Percentiles rank a stretch among this genome's conserved stretches.
Evolutionary conservation across 2,113 vertebrate genomes (phyloP).

Genomic region (Zosterops lateralis): DNA sequence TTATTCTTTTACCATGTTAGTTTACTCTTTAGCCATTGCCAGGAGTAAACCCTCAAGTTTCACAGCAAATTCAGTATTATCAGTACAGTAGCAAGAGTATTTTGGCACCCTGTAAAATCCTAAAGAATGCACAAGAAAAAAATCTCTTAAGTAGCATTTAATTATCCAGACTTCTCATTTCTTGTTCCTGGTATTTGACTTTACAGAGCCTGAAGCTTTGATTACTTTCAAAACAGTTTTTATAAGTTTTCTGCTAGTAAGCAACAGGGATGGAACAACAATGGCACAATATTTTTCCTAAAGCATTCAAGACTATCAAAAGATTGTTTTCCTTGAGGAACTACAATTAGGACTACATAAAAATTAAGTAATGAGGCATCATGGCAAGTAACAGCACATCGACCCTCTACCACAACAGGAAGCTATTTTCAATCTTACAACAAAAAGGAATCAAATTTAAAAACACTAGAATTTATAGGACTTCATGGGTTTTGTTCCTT

Average conservation of each 20-base stretch:
- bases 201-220: conserved; percentile 15
- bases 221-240: conserved; percentile 20
- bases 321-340: neutral
- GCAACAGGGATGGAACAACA: conserved; percentile 5
- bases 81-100: neutral
- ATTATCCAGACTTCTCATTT: neutral
- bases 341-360: conserved; percentile 11
- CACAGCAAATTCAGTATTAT: conserved; percentile 25
- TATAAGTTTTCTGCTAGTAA: conserved; percentile 10
- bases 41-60: conserved; percentile 14
- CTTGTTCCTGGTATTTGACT: neutral
- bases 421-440: neutral
- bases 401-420: conserved; percentile 8
- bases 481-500: neutral
- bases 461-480: neutral
- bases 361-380: conserved; percentile 47
- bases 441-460: neutral
- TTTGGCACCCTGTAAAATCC: conserved; percentile 20
- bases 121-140: neutral
- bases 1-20: neutral
- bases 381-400: conserved; percentile 5
- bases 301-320: neutral
- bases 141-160: neutral
- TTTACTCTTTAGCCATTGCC: neutral
- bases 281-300: neutral